Conservation (phyloP, 2,113 vertebrate genomes). For the Desmodus rotundus region DNA sequence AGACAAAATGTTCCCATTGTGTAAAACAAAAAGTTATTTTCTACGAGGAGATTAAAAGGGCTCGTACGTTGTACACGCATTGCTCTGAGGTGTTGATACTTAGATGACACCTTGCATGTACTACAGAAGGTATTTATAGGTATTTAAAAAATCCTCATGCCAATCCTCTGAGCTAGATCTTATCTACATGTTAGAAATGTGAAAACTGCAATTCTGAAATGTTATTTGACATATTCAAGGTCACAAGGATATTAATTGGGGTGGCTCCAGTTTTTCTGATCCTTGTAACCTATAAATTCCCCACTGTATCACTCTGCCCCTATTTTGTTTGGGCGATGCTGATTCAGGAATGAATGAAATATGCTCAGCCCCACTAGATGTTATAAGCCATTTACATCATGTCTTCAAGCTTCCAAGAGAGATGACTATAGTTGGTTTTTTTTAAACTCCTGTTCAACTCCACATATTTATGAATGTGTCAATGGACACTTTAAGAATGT, state of each 20-base stretch:
- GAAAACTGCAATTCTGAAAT: background rate
- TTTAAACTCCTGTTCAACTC: background rate
- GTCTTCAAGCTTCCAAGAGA: conserved; percentile 50
- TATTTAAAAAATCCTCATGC: background rate
- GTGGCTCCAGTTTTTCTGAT: background rate
- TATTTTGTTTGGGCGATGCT: background rate
- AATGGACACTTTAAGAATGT: conserved; percentile 56
- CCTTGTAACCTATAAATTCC: background rate
- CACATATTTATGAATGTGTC: conserved; percentile 66
- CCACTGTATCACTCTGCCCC: background rate
- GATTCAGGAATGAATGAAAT: background rate
- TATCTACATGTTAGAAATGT: background rate
- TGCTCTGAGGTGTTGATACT: background rate
- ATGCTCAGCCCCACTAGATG: background rate
- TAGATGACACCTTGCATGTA: background rate
- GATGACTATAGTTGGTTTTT: background rate
- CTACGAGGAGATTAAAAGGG: background rate
- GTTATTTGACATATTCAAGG: background rate
- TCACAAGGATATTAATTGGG: background rate
- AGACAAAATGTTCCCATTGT: background rate
- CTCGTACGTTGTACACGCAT: conserved; percentile 44
- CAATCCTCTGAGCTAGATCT: background rate
- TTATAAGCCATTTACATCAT: background rate
- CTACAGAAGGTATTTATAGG: background rate
- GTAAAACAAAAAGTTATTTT: background rate